Conservation (phyloP, 2,888 invertebrate species). For the Hanleya hanleyi region DNA sequence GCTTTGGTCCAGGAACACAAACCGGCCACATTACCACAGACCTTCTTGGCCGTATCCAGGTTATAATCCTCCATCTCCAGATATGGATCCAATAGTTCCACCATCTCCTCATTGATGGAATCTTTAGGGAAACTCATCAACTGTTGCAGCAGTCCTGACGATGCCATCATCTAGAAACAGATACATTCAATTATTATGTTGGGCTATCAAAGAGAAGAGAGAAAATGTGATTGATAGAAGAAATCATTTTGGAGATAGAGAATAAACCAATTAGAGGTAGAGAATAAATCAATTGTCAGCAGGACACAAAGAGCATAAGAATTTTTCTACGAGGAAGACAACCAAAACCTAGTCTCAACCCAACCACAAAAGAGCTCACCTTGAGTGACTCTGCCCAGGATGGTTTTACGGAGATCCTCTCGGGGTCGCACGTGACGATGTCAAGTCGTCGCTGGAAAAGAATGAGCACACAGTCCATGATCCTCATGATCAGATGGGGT, state of each 20-base stretch:
- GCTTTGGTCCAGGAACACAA: conserved; percentile 73
- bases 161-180: conserved; percentile 69
- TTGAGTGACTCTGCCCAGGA: conserved; percentile 73
- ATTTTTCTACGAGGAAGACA: no score
- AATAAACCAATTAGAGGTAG: no score
- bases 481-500: conserved; percentile 74
- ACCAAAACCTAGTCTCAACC: no score
- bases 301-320: no score
- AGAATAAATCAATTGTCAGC: no score
- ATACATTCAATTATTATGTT: no score
- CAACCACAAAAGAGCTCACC: conserved; percentile 52
- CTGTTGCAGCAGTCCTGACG: conserved; percentile 74
- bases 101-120: conserved; percentile 73
- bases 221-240: no score
- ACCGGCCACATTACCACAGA: conserved; percentile 74
- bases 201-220: no score
- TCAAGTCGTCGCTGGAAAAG: conserved; percentile 70
- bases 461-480: conserved; percentile 73
- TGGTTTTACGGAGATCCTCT: conserved; percentile 67
- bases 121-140: conserved; percentile 90
- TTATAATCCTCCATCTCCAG: conserved; percentile 72
- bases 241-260: no score
- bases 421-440: conserved; percentile 64
- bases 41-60: conserved; percentile 71
- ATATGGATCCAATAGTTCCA: conserved; percentile 72